A percentile compares a stretch with the other conserved stretches of the same genome.
These are phyloP conservation scores for Melanotaenia trifasciata DNA, from an alignment of 2,797 vertebrate species.

Conservation along the genomic window DNA sequence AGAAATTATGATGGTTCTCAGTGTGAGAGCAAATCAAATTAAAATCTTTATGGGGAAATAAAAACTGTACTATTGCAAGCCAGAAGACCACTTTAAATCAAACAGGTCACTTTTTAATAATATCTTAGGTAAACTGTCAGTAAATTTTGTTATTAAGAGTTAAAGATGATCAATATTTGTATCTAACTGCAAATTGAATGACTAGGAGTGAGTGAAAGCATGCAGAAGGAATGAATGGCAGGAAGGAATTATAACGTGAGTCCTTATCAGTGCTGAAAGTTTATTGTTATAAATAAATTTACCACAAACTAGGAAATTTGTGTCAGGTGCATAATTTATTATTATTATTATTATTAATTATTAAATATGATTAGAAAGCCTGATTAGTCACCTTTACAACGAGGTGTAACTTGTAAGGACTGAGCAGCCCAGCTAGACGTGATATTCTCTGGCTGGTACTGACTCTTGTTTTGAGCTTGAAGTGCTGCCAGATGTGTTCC, in stretches of 20 bases:
- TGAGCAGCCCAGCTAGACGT: too few relatives aligned
- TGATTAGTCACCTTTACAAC: too few relatives aligned
- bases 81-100: neutral
- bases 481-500: too few relatives aligned
- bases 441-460: too few relatives aligned
- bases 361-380: too few relatives aligned
- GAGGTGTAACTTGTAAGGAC: too few relatives aligned
- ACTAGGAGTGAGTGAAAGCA: neutral
- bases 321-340: too few relatives aligned
- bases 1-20: conserved; percentile 14
- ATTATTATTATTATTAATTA: too few relatives aligned
- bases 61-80: neutral
- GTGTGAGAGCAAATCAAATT: conserved; percentile 16
- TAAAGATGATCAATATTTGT: neutral
- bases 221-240: neutral
- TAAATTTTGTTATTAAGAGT: neutral
- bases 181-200: neutral
- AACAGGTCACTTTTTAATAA: neutral
- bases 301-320: too few relatives aligned
- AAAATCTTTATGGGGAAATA: neutral
- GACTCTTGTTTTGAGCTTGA: too few relatives aligned
- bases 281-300: too few relatives aligned
- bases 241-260: neutral
- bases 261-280: too few relatives aligned
- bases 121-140: neutral